phyloP scores from a whole-genome alignment of 2,888 invertebrate species.

The Seira musarum region DNA sequence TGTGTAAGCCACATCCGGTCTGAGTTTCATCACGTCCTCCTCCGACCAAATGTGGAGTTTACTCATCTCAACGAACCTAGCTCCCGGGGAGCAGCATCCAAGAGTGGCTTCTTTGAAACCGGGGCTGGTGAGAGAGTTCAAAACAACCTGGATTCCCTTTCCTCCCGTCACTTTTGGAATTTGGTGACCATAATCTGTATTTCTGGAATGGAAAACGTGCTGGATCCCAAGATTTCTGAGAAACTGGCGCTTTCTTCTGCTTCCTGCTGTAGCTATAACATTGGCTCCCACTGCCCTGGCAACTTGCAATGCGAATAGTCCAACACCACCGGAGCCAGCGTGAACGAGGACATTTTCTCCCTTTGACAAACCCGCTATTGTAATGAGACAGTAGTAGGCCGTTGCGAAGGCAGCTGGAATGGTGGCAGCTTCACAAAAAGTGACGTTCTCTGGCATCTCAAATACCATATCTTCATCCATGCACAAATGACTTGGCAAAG shows the following conservation, averaged over 20 bases:
- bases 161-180: conserved; percentile 31
- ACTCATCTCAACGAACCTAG: conserved; percentile 56
- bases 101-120: conserved; percentile 59
- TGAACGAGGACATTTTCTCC: conserved; percentile 61
- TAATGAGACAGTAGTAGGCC: conserved; percentile 53
- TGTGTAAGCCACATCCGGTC: conserved; percentile 53
- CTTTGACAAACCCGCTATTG: conserved; percentile 35
- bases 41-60: conserved; percentile 51
- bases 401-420: conserved; percentile 60
- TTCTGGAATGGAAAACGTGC: conserved; percentile 41
- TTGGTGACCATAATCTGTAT: conserved; percentile 43
- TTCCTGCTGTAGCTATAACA: conserved; percentile 22
- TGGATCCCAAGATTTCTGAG: conserved; percentile 23
- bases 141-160: conserved; percentile 41
- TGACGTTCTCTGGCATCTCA: conserved; percentile 35
- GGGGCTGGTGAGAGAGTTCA: conserved; percentile 54
- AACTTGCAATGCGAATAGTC: conserved; percentile 14
- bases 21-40: conserved; percentile 36
- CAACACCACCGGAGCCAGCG: conserved; percentile 41
- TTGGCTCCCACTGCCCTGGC: neutral
- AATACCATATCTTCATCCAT: conserved; percentile 41
- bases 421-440: conserved; percentile 56
- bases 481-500: conserved; percentile 55
- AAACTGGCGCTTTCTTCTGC: conserved; percentile 8
- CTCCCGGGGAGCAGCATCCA: conserved; percentile 19